phyloP scores from a whole-genome alignment of 2,888 invertebrate species.

The Troides aeacus region DNA sequence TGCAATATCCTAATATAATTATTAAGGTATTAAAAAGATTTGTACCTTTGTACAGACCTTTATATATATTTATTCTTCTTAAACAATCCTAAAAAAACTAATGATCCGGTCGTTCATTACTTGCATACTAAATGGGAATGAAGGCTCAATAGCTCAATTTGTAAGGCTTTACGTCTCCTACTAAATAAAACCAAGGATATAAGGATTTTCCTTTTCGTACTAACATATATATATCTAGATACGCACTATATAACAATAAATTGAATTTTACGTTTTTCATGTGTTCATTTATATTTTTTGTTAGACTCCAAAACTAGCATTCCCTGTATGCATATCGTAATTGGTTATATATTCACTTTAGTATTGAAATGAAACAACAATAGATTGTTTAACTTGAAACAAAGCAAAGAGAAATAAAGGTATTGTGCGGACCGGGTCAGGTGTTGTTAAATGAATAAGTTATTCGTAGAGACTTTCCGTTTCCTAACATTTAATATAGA shows the following conservation, averaged over 20 bases:
- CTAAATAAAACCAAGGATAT: not conserved
- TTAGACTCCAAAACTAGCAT: not conserved
- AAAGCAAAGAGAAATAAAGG: not conserved
- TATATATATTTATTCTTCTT: too few species aligned
- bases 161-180: not conserved
- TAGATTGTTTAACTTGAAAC: not conserved
- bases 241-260: not conserved
- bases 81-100: too few species aligned
- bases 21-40: too few species aligned
- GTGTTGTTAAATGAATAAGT: constrained; percentile 17
- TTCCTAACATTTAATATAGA: too few species aligned
- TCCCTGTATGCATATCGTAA: constrained; percentile 7
- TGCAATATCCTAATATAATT: too few species aligned
- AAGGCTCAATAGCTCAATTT: too few species aligned
- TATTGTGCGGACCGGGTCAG: not conserved
- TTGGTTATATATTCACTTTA: constrained; percentile 15
- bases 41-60: too few species aligned
- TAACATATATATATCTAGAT: not conserved
- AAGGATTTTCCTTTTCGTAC: not conserved
- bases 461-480: not conserved
- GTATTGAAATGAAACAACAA: constrained; percentile 18
- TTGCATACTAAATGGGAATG: too few species aligned
- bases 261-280: not conserved
- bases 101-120: too few species aligned
- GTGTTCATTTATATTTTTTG: not conserved